Base-by-base conservation (phyloP, 92 coral and sea anemone genomes). In the Pocillopora meandrina region DNA sequence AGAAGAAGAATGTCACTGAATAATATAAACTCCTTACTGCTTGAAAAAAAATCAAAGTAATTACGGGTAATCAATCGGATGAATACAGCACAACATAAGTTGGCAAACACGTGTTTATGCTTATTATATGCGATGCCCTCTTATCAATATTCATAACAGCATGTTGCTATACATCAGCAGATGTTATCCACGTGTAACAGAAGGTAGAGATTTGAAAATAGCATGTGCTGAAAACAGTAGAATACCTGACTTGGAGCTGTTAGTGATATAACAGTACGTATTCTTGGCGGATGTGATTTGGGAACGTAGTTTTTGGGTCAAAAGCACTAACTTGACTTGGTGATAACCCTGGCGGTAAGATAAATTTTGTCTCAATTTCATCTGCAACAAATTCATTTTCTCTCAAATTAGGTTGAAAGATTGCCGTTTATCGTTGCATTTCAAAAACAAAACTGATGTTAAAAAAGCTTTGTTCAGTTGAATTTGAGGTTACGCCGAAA, bases 61-160 rank as follows among this genome's bases (percentile, higher is more conserved):
- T 4, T 42, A 42, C 52, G 52, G 52, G 52, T 42, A 42, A 3
- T 42, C 7, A 3, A 42, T 42, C 8, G 4, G 52, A 42, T 42
- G 52, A 42, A 7, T 42, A 42, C 8, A 3, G 52, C 11, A 61
- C 71, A 61, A 56, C 62, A 79, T 79, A 34, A 17, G 6, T 31
- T 31, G 4, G 10, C 36, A 73, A 52, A 55, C 86, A 83, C 86
- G 80, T 74, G 86, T 23, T 74, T 52, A 47, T 74, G 23, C 23
- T 15, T 26, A 71, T 65, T 47, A 63, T 31, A 1, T 20, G 31
- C 9, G 21, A 67, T 5, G 31, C 31, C 2, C 71, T 71, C 19
- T 57, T 70, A 70, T 81, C 4, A 71, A 82, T 72, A 82, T 82
- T 82, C 86, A 72, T 20, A 61, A 42, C 86, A 83, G 80, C 86